Conservation (phyloP, 2,888 invertebrate species). For the Erpobdella octoculata region DNA sequence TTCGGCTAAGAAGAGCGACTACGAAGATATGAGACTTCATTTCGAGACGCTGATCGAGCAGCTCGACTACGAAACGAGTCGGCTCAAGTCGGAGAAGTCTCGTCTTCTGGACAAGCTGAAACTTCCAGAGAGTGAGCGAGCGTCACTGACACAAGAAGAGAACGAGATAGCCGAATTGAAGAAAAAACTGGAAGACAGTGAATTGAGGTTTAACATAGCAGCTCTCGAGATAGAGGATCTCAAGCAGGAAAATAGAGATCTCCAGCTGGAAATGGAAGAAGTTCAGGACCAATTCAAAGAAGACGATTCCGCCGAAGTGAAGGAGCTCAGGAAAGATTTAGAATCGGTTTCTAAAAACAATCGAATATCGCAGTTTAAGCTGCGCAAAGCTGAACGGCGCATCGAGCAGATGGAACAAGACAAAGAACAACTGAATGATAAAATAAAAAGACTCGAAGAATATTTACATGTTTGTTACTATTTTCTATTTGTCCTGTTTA, state of each 20-base stretch:
- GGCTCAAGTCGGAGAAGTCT: slow-evolving; percentile 42
- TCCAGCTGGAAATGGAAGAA: slow-evolving; percentile 96
- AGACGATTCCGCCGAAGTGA: slow-evolving; percentile 89
- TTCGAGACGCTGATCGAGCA: slow-evolving; percentile 35
- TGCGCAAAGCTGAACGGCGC: slow-evolving; percentile 86
- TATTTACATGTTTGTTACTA: slow-evolving; percentile 39
- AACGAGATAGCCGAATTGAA: slow-evolving; percentile 54
- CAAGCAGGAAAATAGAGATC: slow-evolving; percentile 80
- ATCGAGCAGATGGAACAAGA: slow-evolving; percentile 71
- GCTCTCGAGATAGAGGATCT: slow-evolving; percentile 93
- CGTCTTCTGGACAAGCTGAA: slow-evolving; percentile 41
- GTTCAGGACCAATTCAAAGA: slow-evolving; percentile 84
- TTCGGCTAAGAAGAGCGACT: slow-evolving; percentile 35
- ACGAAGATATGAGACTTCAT: slow-evolving; percentile 36
- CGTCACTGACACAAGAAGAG: slow-evolving; percentile 35
- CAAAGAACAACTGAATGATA: slow-evolving; percentile 58
- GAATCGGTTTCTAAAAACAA: slow-evolving; percentile 96
- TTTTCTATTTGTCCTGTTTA: too few species aligned
- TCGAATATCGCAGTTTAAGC: slow-evolving; percentile 90
- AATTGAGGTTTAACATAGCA: slow-evolving; percentile 80
- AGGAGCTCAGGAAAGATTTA: slow-evolving; percentile 79
- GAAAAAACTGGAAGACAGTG: slow-evolving; percentile 77
- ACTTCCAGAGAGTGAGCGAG: slow-evolving; percentile 38
- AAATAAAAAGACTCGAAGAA: slow-evolving; percentile 46
- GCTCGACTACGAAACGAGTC: slow-evolving; percentile 38